Evolutionary conservation across 2,113 vertebrate species (phyloP), one percentile per base, ranked within the genome.

Genomic region (Lates calcarifer): DNA sequence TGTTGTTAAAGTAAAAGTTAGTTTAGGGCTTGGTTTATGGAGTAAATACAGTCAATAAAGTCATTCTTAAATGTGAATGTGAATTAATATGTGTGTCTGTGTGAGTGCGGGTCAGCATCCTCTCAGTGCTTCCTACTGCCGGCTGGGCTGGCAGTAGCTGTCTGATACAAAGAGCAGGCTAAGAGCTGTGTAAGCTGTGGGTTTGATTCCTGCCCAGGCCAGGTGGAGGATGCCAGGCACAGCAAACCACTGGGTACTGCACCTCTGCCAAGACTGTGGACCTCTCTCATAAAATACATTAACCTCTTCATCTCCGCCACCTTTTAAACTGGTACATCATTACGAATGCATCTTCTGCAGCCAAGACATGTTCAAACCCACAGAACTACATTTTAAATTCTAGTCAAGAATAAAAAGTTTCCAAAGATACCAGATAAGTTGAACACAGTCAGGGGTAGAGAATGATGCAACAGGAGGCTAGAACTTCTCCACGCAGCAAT

Each of bases 141-240:
- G 58, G 81, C 76, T 22, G 55, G 65, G 35, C 79, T 83, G 81
- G 87, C 81, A 80, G 81, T 56, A 74, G 73, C 90, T 81, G 77
- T 74, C 86, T 84, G 77, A 53, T 73, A 62, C 74, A 49, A 84
- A 79, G 72, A 83, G 82, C 84, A 55, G 81, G 49, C 83, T 91
- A 84, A 94, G 87, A 82, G 91, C 85, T 89, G 84, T 85, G 86
- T 89, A 89, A 93, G 89, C 86, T 93, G 91, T 84, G 86, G 92
- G 91, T 93, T 93, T 91, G 84, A 88, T 69, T 88, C 80, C 86
- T 78, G 64, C 88, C 87, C 81, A 90, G 90, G 55, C 61, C 77
- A 79, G 69, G 86, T 90, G 89, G 83, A 84, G 22, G 57, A 39
- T 75, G 81, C 90, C 92, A 93, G 92, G 82, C 55, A 76, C 75